Evolutionary conservation across 2,888 invertebrate species (phyloP).

Genomic region (Panzeria rudis): DNA sequence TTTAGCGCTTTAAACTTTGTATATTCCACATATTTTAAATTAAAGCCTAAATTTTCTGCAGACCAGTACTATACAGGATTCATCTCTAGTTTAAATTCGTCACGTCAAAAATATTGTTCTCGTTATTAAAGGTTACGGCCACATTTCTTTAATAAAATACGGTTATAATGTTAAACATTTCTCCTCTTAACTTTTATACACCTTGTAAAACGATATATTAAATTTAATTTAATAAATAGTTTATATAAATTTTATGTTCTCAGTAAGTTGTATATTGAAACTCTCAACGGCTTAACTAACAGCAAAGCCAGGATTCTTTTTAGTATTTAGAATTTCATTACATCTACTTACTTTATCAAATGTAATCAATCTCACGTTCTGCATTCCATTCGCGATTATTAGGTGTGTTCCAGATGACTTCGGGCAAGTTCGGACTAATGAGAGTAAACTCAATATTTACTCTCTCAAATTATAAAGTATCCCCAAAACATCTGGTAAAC

Average conservation of each 20-base stretch:
- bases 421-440: too few relatives aligned
- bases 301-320: constrained; percentile 50
- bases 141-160: not conserved
- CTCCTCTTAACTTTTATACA: constrained; percentile 2
- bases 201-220: constrained; percentile 3
- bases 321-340: constrained; percentile 8
- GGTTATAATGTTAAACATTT: not conserved
- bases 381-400: not conserved
- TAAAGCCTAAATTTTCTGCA: too few relatives aligned
- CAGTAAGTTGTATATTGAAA: constrained; percentile 36
- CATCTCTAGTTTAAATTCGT: too few relatives aligned
- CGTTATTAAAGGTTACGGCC: not conserved
- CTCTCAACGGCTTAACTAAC: constrained; percentile 32
- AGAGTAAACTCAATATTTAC: too few relatives aligned
- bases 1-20: too few relatives aligned
- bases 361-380: not conserved
- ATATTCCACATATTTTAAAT: too few relatives aligned
- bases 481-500: too few relatives aligned
- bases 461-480: too few relatives aligned
- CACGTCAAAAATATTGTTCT: not conserved
- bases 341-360: not conserved
- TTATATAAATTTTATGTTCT: constrained; percentile 10
- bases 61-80: too few relatives aligned
- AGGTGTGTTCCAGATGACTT: too few relatives aligned
- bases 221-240: constrained; percentile 33